These are phyloP conservation scores for Cercocebus atys DNA, from an alignment of 2,113 vertebrate species.

Conservation along the genomic window DNA sequence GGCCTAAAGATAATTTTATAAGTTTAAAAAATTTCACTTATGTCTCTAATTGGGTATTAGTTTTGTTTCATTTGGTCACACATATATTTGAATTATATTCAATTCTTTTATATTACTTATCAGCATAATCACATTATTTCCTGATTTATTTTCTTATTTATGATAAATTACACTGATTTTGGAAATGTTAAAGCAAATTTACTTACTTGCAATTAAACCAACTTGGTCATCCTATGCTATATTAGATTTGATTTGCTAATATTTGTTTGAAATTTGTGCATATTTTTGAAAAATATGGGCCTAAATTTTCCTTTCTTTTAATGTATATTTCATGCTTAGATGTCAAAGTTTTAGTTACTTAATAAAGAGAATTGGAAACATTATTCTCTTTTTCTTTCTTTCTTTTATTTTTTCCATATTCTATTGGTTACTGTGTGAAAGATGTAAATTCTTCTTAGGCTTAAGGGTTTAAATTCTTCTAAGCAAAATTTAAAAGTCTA, in stretches of 20 bases:
- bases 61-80: not conserved
- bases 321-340: not conserved
- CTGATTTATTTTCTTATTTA: not conserved
- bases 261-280: not conserved
- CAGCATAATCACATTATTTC: not conserved
- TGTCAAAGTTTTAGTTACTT: not conserved
- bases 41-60: no score
- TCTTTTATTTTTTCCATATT: not conserved
- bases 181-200: not conserved
- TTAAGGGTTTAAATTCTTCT: no score
- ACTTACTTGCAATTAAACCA: not conserved
- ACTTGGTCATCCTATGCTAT: no score
- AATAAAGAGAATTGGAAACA: not conserved
- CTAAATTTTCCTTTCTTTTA: not conserved
- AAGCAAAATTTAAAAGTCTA: not conserved
- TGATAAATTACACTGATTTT: not conserved
- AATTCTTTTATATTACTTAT: not conserved
- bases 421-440: not conserved
- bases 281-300: not conserved
- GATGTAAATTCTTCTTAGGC: not conserved
- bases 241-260: not conserved
- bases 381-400: not conserved
- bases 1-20: not conserved
- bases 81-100: not conserved
- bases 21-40: not conserved